Percentiles rank a stretch among this genome's conserved stretches.
Evolutionary conservation across 2,113 vertebrate species (phyloP).

Genomic region (Prionailurus viverrinus): DNA sequence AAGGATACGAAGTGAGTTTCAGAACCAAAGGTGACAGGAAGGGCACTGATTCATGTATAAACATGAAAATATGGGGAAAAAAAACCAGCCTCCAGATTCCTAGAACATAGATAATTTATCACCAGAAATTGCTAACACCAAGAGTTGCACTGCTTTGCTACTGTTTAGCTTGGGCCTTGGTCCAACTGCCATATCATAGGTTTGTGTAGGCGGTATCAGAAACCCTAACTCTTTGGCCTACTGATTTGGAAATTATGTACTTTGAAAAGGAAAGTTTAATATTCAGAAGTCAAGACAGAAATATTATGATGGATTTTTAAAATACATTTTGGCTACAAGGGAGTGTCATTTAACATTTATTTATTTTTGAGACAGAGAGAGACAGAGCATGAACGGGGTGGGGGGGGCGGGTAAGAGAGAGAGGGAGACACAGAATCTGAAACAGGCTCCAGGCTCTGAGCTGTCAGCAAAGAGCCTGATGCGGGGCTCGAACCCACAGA

Average conservation of each 20-base stretch:
- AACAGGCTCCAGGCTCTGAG: too few species aligned
- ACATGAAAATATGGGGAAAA: slow-evolving; percentile 11
- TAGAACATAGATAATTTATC: neutral
- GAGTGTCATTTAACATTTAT: neutral
- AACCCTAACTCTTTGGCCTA: neutral
- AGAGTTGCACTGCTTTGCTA: neutral
- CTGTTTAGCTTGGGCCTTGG: neutral
- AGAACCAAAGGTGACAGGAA: slow-evolving; percentile 40
- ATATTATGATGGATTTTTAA: neutral
- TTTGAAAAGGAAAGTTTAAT: slow-evolving; percentile 35
- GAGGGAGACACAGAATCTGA: too few species aligned
- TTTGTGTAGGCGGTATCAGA: neutral
- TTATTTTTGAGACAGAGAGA: too few species aligned
- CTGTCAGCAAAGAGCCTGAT: too few species aligned
- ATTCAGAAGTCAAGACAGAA: slow-evolving; percentile 43
- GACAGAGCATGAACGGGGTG: too few species aligned
- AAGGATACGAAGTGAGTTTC: neutral
- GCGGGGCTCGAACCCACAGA: too few species aligned
- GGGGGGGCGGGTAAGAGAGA: too few species aligned
- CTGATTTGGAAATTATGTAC: neutral
- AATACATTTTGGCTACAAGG: neutral
- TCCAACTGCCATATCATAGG: neutral
- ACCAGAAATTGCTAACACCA: neutral
- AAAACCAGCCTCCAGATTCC: neutral
- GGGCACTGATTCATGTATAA: neutral